A percentile compares a stretch with the other conserved stretches of the same genome.
Conservation (phyloP, 1,140 invertebrate species). For the Venturia canescens region DNA sequence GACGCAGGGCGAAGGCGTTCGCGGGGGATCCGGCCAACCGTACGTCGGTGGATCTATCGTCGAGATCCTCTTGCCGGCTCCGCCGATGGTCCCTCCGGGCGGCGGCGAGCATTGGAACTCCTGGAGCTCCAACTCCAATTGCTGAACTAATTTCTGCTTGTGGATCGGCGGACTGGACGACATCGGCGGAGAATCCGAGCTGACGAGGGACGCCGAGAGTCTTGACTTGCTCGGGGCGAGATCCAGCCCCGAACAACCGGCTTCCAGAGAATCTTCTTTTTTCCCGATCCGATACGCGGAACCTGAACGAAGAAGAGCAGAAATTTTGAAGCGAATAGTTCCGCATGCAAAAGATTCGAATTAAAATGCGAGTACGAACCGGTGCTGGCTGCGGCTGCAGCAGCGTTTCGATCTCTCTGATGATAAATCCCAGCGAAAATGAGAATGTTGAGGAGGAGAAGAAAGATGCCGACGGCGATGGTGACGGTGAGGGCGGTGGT, state of each 20-base stretch:
- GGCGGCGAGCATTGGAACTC: slow-evolving; percentile 82
- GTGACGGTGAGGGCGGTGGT: slow-evolving; percentile 94
- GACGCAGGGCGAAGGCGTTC: slow-evolving; percentile 76
- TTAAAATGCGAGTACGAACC: background rate
- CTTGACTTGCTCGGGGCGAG: slow-evolving; percentile 79
- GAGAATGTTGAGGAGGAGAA: slow-evolving; percentile 92
- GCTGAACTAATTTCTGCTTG: slow-evolving; percentile 82
- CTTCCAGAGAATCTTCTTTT: slow-evolving; percentile 85
- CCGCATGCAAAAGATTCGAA: background rate
- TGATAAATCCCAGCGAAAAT: slow-evolving; percentile 97
- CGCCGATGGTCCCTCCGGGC: slow-evolving; percentile 67
- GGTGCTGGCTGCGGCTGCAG: background rate
- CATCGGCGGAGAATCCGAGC: slow-evolving; percentile 67
- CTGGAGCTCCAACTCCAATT: slow-evolving; percentile 82
- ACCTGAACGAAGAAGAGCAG: too few relatives aligned
- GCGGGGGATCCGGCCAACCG: slow-evolving; percentile 76
- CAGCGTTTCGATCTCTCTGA: slow-evolving; percentile 84
- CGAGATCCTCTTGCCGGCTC: slow-evolving; percentile 69
- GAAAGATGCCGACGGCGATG: slow-evolving; percentile 92
- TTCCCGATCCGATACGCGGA: slow-evolving; percentile 78
- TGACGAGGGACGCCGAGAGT: slow-evolving; percentile 74
- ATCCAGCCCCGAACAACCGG: slow-evolving; percentile 82
- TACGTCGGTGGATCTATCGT: slow-evolving; percentile 75
- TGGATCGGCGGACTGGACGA: slow-evolving; percentile 77
- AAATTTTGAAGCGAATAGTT: too few relatives aligned